Base-by-base conservation (phyloP, 2,797 vertebrate genomes). In the Hydrolagus colliei region DNA sequence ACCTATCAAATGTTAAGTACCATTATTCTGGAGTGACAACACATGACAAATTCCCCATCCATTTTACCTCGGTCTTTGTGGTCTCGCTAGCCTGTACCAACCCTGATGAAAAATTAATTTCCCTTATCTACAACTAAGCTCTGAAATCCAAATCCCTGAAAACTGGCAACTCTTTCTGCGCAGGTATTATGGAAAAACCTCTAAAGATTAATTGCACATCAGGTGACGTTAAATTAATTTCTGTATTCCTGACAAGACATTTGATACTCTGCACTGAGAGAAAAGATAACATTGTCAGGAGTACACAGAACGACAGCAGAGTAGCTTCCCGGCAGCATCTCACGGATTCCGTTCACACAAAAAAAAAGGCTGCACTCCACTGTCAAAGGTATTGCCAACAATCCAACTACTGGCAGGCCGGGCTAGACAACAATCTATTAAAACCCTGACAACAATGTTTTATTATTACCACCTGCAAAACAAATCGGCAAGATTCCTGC, bases 21-120 rank as follows among this genome's bases (percentile, higher is more conserved):
- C 93, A 96, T 96, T 97, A 96, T 95, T 95, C 95, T 91, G 92
- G 92, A 95, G 94, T 96, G 96, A 98, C 97, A 97, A 95, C 95
- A 93, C 95, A 96, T 96, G 95, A 96, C 95, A 96, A 96, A 96
- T 97, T 95, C 96, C 95, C 95, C 92, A 92, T 91, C 91, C 92
- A 89, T 93, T 91, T 92, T 87, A 91, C 90, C 93, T 91, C 93
- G 90, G 92, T 93, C 95, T 96, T 97, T 97, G 96, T 97, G 95
- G 94, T 91, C 91, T 92, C 90, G 90, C 93, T 94, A 94, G 92
- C 94, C 95, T 96, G 95, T 94, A 96, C 97, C 97, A 96, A 96
- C 95, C 95, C 94, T 94, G 96, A 97, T 98, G 96, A 98, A 98
- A 97, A 97, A 98, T 97, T 97, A 97, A 98, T 98, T 98, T 97